Conservation (phyloP, 2,797 vertebrate genomes). For the Limosa lapponica region DNA sequence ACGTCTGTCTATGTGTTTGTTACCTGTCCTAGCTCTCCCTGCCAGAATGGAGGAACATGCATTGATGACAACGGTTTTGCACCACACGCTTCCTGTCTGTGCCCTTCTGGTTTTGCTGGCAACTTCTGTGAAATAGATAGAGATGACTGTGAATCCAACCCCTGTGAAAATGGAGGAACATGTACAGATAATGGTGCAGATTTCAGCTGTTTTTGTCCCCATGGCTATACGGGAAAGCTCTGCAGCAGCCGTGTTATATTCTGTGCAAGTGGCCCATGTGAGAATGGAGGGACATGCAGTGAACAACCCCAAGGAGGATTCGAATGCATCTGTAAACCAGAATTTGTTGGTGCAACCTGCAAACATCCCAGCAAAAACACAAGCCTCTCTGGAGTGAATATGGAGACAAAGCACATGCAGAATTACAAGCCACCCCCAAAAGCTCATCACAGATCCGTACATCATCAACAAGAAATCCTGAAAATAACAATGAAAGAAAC, state of each 20-base stretch:
- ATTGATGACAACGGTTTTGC: conserved; percentile 78
- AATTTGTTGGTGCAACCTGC: conserved; percentile 84
- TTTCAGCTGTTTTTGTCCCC: conserved; percentile 85
- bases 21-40: conserved; percentile 80
- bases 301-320: conserved; percentile 80
- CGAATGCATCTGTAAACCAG: conserved; percentile 84
- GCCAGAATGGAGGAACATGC: conserved; percentile 92
- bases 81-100: conserved; percentile 83
- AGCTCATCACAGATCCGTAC: conserved; percentile 83
- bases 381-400: conserved; percentile 44
- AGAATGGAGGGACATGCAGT: conserved; percentile 85
- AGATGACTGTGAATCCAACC: conserved; percentile 87
- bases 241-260: conserved; percentile 80
- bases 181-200: conserved; percentile 83
- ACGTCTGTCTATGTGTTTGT: background rate
- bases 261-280: conserved; percentile 83
- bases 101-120: conserved; percentile 88
- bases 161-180: conserved; percentile 88
- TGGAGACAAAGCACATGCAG: conserved; percentile 59
- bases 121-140: conserved; percentile 86
- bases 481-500: conserved; percentile 92
- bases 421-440: conserved; percentile 82
- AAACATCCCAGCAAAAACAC: conserved; percentile 54
- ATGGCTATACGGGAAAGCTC: conserved; percentile 82
- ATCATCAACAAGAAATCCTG: conserved; percentile 83